Percentiles rank a stretch among this genome's conserved stretches.
Evolutionary conservation across 2,888 invertebrate genomes (phyloP).

Genomic region (Agrotis segetum): DNA sequence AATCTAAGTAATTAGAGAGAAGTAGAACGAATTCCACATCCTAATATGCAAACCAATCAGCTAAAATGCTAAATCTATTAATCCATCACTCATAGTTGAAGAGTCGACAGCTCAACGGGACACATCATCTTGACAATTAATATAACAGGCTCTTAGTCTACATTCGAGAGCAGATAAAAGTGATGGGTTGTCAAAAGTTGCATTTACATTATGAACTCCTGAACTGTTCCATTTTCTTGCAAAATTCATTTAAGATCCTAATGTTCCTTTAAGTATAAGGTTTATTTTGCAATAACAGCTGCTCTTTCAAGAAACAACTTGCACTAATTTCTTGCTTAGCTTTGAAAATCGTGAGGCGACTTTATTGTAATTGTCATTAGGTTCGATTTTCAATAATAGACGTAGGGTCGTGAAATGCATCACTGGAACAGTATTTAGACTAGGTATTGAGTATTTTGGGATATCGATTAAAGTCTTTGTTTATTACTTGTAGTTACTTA

Average conservation of each 20-base stretch:
- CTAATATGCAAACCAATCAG: constrained; percentile 2
- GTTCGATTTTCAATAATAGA: no score
- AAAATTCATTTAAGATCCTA: background rate
- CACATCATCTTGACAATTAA: constrained; percentile 58
- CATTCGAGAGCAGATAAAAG: constrained; percentile 44
- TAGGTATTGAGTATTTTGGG: constrained; percentile 27
- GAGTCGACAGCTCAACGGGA: constrained; percentile 38
- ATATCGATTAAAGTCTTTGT: constrained; percentile 40
- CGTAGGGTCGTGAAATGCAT: background rate
- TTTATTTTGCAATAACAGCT: background rate
- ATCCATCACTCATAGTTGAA: constrained; percentile 49
- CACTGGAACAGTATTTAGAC: background rate
- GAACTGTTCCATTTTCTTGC: constrained; percentile 43
- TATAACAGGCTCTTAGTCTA: constrained; percentile 39
- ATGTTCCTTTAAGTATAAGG: background rate
- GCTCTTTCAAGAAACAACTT: constrained; percentile 3
- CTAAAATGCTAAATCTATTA: constrained; percentile 31
- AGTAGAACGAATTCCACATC: constrained; percentile 15
- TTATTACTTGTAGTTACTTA: constrained; percentile 11
- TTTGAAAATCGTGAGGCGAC: no score
- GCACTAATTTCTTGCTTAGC: no score
- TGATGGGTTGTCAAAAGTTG: constrained; percentile 54
- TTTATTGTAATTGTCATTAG: no score
- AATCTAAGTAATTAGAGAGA: background rate
- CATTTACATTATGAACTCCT: constrained; percentile 37